Base-by-base conservation (phyloP, 2,797 vertebrate genomes). In the Sebastes hopkinsi region DNA sequence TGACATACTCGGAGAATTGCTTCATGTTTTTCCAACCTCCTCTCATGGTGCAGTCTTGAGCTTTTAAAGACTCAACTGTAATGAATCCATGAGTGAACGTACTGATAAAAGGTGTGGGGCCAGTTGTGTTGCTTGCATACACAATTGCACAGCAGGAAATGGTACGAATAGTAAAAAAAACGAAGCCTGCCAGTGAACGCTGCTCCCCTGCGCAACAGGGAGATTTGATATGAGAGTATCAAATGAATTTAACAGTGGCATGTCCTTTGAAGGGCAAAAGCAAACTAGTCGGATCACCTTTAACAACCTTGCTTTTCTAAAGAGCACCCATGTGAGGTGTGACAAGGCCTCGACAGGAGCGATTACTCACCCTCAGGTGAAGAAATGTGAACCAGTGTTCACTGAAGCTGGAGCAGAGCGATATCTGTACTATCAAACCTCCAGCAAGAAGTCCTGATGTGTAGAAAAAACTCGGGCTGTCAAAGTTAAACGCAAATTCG, bases 351-450 rank as follows among this genome's bases (percentile, higher is more conserved):
- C 6, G 67, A 55, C 27, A 55, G 2, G 61, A 29, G 34, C 13
- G 32, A 70, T 58, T 34, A 61, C 38, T 67, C 69, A 30, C 56
- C 86, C 77, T 50, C 12, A 1, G 76, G 88, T 64, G 65, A 50
- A 80, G 88, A 85, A 90, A 90, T 42, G 30, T 83, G 80, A 88
- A 61, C 79, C 59, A 13, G 27, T 2, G n/a, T 67, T 16, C 23
- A 30, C 14, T 27, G 8, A 64, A 12, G 12, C 25, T 14, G n/a
- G 5, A 3, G 42, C 18, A 38, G 22, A 66, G 14, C 25, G 20
- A 22, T 13, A 29, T 66, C 32, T 68, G 58, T 5, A 1, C 6
- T 29, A 22, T 46, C 54, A 29, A 10, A 65, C 36, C 52, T 50
- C 2, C 23, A 61, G 54, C 11, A 23, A 71, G 60, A 65, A 10